phyloP scores from a whole-genome alignment of 2,888 invertebrate species.

The Sphaerophoria taeniata region DNA sequence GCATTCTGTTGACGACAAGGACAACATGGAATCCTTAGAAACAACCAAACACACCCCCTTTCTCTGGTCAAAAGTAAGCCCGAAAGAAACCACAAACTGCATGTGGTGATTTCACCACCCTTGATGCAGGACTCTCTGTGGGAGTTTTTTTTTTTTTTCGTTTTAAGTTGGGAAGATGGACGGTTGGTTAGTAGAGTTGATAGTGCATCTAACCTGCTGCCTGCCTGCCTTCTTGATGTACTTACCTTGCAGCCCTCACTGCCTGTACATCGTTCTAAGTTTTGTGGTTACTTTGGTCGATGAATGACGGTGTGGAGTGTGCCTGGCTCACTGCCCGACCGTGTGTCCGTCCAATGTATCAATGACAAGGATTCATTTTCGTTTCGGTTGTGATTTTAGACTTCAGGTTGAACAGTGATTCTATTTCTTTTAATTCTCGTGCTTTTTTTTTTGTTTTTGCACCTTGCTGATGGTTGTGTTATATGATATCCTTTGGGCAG shows the following conservation, averaged over 20 bases:
- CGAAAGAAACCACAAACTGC: conserved; percentile 65
- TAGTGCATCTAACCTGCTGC: conserved; percentile 38
- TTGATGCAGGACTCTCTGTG: conserved; percentile 18
- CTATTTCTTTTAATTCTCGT: conserved; percentile 26
- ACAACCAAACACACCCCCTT: too few species aligned
- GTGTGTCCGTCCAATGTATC: conserved; percentile 62
- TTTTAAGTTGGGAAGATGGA: conserved; percentile 34
- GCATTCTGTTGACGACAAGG: conserved; percentile 52
- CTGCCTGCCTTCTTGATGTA: too few species aligned
- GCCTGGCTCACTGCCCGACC: conserved; percentile 21
- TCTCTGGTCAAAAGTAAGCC: not conserved
- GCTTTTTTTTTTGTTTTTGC: conserved; percentile 10
- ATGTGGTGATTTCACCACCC: conserved; percentile 56
- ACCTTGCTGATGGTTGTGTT: conserved; percentile 40
- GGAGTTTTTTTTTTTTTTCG: conserved; percentile 1
- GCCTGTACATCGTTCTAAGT: not conserved
- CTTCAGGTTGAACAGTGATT: conserved; percentile 56
- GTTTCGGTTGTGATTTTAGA: conserved; percentile 65
- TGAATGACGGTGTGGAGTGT: conserved; percentile 17
- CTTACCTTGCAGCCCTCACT: not conserved
- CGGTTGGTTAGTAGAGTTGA: conserved; percentile 42
- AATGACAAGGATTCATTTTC: conserved; percentile 73
- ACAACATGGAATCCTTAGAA: conserved; percentile 8
- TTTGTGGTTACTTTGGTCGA: conserved; percentile 35
- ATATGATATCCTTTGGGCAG: conserved; percentile 39